Evolutionary conservation across 2,113 vertebrate species (phyloP), one percentile per base, ranked within the genome.

Genomic region (Nanorana parkeri): DNA sequence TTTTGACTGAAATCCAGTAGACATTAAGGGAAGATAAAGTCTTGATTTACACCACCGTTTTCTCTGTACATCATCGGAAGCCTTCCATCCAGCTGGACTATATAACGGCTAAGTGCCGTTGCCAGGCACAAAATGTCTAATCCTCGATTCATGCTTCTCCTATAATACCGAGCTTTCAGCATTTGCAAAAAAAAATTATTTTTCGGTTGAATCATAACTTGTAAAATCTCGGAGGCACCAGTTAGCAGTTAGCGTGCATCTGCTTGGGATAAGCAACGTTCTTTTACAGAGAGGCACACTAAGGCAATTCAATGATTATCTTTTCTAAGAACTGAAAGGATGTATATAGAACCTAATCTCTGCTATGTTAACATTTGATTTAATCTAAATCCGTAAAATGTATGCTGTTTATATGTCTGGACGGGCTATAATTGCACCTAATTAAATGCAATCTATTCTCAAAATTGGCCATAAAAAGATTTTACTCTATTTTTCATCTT

Each of bases 21-120:
- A 67, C 23, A 32, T 24, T 21, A 63, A 63, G 20, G 63, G 15
- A 76, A 76, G 63, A 29, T 68, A 24, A 56, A 41, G 47, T 79
- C 20, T 68, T 79, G 77, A 79, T 68, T 36, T 79, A 68, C 47
- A 56, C 24, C 17, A 17, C 54, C 55, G 20, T 29, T 5, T n/a
- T 58, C 17, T 68, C 21, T 55, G 54, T 23, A 79, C 76, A 63
- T 78, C 63, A 66, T 60, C 51, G 77, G 65, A 79, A 79, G 64
- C 54, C 1, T 29, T 11, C 28, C 7, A 17, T 68, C 54, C 77
- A 79, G 77, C 65, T 79, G 65, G 66, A 79, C 52, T 60, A 60
- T 24, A 79, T 60, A 41, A 32, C 28, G 58, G 54, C 54, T 32
- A 3, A 32, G 26, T 24, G 4, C 29, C 26, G 36, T 21, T 55